A percentile compares a stretch with the other conserved stretches of the same genome.
Evolutionary conservation across 2,797 vertebrate genomes (phyloP).

Genomic region (Ataeniobius toweri): DNA sequence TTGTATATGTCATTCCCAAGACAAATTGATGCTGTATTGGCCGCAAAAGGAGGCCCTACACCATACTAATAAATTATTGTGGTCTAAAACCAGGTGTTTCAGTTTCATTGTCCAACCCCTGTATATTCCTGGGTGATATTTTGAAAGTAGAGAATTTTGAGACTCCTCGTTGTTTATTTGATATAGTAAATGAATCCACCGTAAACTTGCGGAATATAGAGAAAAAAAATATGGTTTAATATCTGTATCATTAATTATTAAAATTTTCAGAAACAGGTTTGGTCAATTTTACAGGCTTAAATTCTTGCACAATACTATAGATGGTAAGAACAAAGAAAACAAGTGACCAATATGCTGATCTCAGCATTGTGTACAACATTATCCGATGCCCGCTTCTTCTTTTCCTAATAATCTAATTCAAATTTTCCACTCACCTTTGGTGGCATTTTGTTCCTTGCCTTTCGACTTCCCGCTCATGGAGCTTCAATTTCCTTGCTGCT

Average conservation of each 20-base stretch:
- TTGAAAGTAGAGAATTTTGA: not conserved
- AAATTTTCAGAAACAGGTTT: not conserved
- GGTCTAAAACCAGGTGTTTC: too few species aligned
- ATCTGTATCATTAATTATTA: not conserved
- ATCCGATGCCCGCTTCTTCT: not conserved
- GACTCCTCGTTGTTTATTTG: too few species aligned
- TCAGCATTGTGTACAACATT: conserved; percentile 26
- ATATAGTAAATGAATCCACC: not conserved
- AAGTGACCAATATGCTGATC: conserved; percentile 30
- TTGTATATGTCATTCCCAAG: too few species aligned
- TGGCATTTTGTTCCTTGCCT: conserved; percentile 90
- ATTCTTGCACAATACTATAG: not conserved
- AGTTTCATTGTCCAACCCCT: too few species aligned
- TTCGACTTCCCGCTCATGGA: conserved; percentile 95
- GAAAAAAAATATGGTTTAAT: not conserved
- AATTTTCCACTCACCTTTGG: conserved; percentile 84
- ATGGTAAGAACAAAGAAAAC: conserved; percentile 13
- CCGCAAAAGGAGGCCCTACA: too few species aligned
- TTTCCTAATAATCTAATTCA: not conserved
- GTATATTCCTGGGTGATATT: not conserved
- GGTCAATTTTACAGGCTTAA: not conserved
- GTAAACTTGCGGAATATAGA: not conserved
- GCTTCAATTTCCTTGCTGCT: conserved; percentile 52
- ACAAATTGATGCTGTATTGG: too few species aligned
- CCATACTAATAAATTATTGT: too few species aligned